Base-by-base conservation (phyloP, 2,113 vertebrate species). In the Rhombomys opimus region DNA sequence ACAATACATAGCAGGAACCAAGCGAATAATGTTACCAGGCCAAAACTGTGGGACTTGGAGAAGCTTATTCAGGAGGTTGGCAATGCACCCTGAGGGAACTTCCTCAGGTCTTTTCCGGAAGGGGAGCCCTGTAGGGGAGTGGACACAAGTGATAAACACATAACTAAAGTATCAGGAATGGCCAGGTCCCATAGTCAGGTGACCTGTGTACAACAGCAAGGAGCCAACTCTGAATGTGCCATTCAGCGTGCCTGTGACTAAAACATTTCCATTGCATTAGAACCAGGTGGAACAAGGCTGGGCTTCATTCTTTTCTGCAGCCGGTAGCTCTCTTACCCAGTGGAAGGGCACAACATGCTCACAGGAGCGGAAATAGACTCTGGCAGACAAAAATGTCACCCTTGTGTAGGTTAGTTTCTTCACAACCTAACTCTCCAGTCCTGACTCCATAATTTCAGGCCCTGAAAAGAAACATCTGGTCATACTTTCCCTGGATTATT, bases 61-160 rank as follows among this genome's bases (percentile, higher is more conserved):
- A 11, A 30, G 46, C 10, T n/a, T 35, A 0, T 5, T 7, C 1
- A 4, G 5, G 0, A 25, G 73, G 2, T 0, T 35, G 27, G 27
- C 32, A 22, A 2, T 11, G n/a, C 7, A 27, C 20, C 52, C 2
- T 0, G 2, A 65, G 84, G 50, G 82, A 20, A 65, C n/a, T 11
- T 25, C 3, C 1, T 0, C 4, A 18, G n/a, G 63, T 32, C 76
- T 77, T n/a, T 77, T 65, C 89, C 41, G 54, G 89, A 46, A 93
- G 70, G 46, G n/a, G 1, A 63, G 41, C 72, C 87, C 82, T 6
- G 84, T 90, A 65, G 46, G 68, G 63, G 35, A 67, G 68, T n/a
- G 50, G 32, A 32, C 32, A 13, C 30, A 72, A 50, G 90, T 52
- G 85, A 86, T 78, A 32, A 96, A 89, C 90, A 50, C 81, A 59